Percentiles rank a stretch among this genome's conserved stretches.
These are phyloP conservation scores for Recurvirostra avosetta DNA, from an alignment of 2,113 vertebrate species.

Conservation along the genomic window DNA sequence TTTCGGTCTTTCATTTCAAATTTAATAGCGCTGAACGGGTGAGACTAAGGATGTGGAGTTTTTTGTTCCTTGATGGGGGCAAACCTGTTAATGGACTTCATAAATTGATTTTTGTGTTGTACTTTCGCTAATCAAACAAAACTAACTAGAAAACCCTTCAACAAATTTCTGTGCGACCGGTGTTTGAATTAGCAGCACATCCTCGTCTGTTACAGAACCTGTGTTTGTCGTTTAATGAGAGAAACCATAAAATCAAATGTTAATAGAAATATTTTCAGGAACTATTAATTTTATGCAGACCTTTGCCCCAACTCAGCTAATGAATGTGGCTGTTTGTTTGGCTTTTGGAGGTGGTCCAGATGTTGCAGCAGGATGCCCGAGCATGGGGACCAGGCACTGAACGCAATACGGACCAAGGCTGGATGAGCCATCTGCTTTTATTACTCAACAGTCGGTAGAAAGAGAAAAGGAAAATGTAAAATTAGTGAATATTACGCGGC, in stretches of 20 bases:
- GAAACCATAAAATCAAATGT: not conserved
- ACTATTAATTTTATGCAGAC: not conserved
- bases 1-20: not conserved
- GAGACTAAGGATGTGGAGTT: not conserved
- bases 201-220: not conserved
- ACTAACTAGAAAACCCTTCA: not conserved
- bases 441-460: not conserved
- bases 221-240: not conserved
- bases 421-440: not conserved
- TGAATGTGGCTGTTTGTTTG: not conserved
- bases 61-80: not conserved
- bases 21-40: not conserved
- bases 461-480: not conserved
- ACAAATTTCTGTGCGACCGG: not conserved
- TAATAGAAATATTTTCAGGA: not conserved
- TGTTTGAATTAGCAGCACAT: not conserved
- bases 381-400: not conserved
- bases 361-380: not conserved
- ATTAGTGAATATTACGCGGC: not conserved
- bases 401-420: not conserved
- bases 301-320: not conserved
- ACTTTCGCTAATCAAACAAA: not conserved
- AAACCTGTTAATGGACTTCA: not conserved
- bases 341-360: not conserved
- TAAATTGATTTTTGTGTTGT: constrained; percentile 9